These are phyloP conservation scores for Diadema setosum DNA, from an alignment of 35 echinoderm and acorn worm species.

Conservation along the genomic window DNA sequence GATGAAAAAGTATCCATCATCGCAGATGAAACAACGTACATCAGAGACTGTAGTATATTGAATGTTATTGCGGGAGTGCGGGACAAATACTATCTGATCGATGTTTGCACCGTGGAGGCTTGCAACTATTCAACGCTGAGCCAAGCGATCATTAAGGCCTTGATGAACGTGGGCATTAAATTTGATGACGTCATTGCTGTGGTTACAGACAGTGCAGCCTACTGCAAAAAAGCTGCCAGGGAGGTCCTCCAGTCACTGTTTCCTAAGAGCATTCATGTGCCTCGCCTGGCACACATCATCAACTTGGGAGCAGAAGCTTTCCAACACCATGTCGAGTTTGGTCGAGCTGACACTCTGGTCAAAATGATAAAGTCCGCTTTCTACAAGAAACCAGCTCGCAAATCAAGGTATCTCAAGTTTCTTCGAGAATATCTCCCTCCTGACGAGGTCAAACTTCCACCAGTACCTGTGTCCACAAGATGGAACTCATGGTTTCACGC, in stretches of 20 bases:
- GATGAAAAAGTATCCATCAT: too few species aligned
- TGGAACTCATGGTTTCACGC: conserved; percentile 77
- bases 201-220: conserved; percentile 35
- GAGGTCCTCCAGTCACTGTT: conserved; percentile 25
- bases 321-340: conserved; percentile 59
- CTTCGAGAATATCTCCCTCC: conserved; percentile 44
- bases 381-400: conserved; percentile 48
- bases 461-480: conserved; percentile 24
- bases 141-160: conserved; percentile 35
- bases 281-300: conserved; percentile 52
- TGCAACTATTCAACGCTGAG: conserved; percentile 50
- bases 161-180: conserved; percentile 17
- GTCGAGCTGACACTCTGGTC: conserved; percentile 23
- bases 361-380: conserved; percentile 61
- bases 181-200: conserved; percentile 50
- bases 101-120: conserved; percentile 45
- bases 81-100: conserved; percentile 57
- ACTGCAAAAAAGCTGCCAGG: conserved; percentile 40
- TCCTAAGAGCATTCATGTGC: conserved; percentile 15
- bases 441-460: conserved; percentile 44
- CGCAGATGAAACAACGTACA: conserved; percentile 69
- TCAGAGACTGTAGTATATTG: conserved; percentile 53
- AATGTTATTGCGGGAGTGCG: conserved; percentile 49
- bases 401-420: conserved; percentile 34
- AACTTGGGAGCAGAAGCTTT: conserved; percentile 61